Evolutionary conservation across 1,140 invertebrate species (phyloP).

Genomic region (Dryas iulia): DNA sequence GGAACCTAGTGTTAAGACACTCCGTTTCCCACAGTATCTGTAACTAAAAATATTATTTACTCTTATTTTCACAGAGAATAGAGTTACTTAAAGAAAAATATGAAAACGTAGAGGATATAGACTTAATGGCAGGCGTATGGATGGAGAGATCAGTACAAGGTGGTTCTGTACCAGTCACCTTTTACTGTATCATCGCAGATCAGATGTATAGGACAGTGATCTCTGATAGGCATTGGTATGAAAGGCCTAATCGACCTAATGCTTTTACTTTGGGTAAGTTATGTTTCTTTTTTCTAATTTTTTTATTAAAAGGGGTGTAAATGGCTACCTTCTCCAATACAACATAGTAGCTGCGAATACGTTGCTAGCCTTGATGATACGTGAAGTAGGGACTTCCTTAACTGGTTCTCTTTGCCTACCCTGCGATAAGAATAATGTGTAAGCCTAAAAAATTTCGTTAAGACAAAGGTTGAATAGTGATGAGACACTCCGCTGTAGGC

Average conservation of each 20-base stretch:
- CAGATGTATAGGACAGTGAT: conserved; percentile 42
- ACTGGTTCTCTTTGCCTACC: too few relatives aligned
- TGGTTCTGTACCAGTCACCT: conserved; percentile 41
- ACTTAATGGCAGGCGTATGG: conserved; percentile 56
- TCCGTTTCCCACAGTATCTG: background rate
- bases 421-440: too few relatives aligned
- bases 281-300: background rate
- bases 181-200: conserved; percentile 47
- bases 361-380: too few relatives aligned
- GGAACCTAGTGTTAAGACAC: background rate
- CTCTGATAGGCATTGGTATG: conserved; percentile 62
- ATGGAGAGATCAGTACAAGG: conserved; percentile 41
- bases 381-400: too few relatives aligned
- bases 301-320: too few relatives aligned
- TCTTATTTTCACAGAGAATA: conserved; percentile 42
- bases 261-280: conserved; percentile 50
- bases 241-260: conserved; percentile 50
- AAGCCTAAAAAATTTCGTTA: too few relatives aligned
- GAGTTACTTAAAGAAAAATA: conserved; percentile 54
- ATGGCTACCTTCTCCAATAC: too few relatives aligned
- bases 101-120: conserved; percentile 55
- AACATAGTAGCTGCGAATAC: too few relatives aligned
- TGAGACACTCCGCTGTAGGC: too few relatives aligned
- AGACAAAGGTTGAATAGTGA: too few relatives aligned
- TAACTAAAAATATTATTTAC: background rate